A percentile compares a stretch with the other conserved stretches of the same genome.
phyloP scores from a whole-genome alignment of 2,113 vertebrate genomes.

The Chloebia gouldiae region DNA sequence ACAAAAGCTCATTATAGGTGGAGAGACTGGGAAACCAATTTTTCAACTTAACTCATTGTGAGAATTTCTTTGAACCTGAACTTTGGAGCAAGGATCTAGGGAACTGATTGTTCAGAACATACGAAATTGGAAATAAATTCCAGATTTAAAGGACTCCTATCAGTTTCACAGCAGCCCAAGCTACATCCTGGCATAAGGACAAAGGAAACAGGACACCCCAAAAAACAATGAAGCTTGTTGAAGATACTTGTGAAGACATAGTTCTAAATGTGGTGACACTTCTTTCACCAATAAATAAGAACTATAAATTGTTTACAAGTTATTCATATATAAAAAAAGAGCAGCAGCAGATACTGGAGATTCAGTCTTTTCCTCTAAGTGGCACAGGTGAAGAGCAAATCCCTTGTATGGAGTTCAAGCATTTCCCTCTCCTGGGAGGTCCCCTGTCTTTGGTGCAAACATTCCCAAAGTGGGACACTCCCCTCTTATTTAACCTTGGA shows the following conservation, averaged over 20 bases:
- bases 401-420: constrained; percentile 35
- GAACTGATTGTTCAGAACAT: not conserved
- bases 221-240: not conserved
- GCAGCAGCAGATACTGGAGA: constrained; percentile 9
- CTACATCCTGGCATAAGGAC: not conserved
- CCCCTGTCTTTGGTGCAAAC: constrained; percentile 50
- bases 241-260: not conserved
- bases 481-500: constrained; percentile 37
- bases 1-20: not conserved
- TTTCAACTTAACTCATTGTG: not conserved
- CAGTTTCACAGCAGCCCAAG: not conserved
- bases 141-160: not conserved
- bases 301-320: not conserved
- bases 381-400: constrained; percentile 14
- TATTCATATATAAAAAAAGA: not conserved
- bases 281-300: constrained; percentile 12
- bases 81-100: not conserved
- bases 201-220: not conserved
- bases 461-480: not conserved
- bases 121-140: not conserved
- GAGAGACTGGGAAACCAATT: not conserved
- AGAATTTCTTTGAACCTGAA: constrained; percentile 25
- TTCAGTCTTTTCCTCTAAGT: constrained; percentile 22
- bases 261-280: not conserved
- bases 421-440: not conserved